Conservation (phyloP, 2,888 invertebrate genomes). For the Cryptocephalus primarius region DNA sequence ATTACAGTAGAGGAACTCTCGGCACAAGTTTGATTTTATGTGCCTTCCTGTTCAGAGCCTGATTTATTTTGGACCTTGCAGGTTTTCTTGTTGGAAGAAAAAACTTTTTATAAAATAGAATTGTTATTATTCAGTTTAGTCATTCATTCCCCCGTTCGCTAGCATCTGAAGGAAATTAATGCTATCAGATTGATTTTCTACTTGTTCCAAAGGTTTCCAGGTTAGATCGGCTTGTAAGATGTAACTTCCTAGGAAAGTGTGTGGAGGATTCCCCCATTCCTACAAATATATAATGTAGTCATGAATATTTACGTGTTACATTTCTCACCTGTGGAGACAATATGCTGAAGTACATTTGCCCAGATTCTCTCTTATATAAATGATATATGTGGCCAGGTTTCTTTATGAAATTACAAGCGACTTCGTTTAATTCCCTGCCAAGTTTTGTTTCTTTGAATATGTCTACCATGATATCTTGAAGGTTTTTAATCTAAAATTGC, state of each 20-base stretch:
- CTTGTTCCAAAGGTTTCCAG: constrained; percentile 52
- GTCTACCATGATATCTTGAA: constrained; percentile 52
- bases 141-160: too few relatives aligned
- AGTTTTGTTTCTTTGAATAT: constrained; percentile 49
- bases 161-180: constrained; percentile 14
- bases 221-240: constrained; percentile 57
- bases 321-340: constrained; percentile 53
- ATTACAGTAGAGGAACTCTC: too few relatives aligned
- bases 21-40: too few relatives aligned
- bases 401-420: constrained; percentile 64
- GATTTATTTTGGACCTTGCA: neutral
- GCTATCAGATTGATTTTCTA: constrained; percentile 24
- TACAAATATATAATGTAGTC: constrained; percentile 27
- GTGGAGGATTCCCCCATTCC: constrained; percentile 58
- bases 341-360: constrained; percentile 63
- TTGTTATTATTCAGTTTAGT: too few relatives aligned
- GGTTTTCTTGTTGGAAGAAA: neutral
- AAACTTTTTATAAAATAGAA: neutral
- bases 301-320: too few relatives aligned
- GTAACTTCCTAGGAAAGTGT: constrained; percentile 53
- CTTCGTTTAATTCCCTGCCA: constrained; percentile 51
- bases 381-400: constrained; percentile 61
- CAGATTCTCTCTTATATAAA: constrained; percentile 52
- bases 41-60: too few relatives aligned
- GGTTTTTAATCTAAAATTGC: constrained; percentile 43